Evolutionary conservation across 2,888 invertebrate genomes (phyloP).

Genomic region (Ptychoptera contaminata): DNA sequence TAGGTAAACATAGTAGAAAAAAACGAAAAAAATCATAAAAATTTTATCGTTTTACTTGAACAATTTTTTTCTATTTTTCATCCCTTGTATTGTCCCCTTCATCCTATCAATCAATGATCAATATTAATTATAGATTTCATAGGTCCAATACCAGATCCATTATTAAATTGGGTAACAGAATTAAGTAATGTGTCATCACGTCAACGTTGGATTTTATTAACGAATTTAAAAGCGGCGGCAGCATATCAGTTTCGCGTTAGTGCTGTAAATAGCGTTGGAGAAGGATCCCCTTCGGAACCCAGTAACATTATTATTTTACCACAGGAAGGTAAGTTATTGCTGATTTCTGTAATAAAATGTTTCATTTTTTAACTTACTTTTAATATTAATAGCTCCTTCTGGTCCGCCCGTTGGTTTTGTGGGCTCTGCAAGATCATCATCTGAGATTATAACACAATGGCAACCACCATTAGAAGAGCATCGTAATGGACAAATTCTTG

Average conservation of each 20-base stretch:
- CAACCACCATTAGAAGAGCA: constrained; percentile 89
- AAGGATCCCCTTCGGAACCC: constrained; percentile 80
- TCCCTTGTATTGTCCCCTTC: constrained; percentile 6
- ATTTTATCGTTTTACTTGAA: background rate
- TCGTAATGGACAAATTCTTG: constrained; percentile 86
- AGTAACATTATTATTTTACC: constrained; percentile 83
- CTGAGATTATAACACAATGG: constrained; percentile 95
- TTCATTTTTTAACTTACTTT: background rate
- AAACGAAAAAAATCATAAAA: background rate
- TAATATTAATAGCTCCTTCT: constrained; percentile 63
- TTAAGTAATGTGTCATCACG: constrained; percentile 68
- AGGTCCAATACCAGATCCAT: constrained; percentile 75
- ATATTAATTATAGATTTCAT: constrained; percentile 29
- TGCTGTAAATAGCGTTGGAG: constrained; percentile 90
- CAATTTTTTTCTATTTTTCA: constrained; percentile 5
- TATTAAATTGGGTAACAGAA: constrained; percentile 79
- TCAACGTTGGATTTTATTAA: constrained; percentile 63
- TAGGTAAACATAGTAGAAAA: constrained; percentile 41
- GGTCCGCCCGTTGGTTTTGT: constrained; percentile 91
- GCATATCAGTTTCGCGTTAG: constrained; percentile 95
- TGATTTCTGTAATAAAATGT: no score
- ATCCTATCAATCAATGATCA: background rate
- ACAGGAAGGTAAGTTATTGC: constrained; percentile 68
- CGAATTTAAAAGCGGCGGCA: constrained; percentile 82
- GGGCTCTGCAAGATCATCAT: constrained; percentile 84